Conservation (phyloP, 2,113 vertebrate genomes). For the Phoenicopterus ruber region DNA sequence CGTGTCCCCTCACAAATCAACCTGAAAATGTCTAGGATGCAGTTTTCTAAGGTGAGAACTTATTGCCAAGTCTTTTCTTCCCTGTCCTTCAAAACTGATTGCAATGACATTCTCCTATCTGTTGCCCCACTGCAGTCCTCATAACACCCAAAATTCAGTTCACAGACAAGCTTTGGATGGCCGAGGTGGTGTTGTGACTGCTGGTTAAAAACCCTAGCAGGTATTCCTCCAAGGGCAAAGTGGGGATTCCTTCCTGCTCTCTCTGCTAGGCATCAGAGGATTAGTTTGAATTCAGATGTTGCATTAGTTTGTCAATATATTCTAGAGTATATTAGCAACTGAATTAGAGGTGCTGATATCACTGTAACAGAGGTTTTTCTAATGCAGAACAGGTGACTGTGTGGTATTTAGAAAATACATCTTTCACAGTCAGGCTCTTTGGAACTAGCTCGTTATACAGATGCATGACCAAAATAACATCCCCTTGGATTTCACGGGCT, state of each 20-base stretch:
- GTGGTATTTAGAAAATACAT: not conserved
- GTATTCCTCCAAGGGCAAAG: not conserved
- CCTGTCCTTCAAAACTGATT: not conserved
- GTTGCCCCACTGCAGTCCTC: not conserved
- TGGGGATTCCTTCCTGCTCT: not conserved
- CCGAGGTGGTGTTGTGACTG: not conserved
- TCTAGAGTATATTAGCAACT: not conserved
- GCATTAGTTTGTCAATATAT: not conserved
- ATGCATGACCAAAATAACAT: not conserved
- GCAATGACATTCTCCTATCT: not conserved
- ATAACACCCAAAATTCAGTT: not conserved
- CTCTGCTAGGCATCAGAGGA: not conserved
- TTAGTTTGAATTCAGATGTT: not conserved
- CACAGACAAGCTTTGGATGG: not conserved
- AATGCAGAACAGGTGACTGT: not conserved
- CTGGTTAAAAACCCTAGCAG: not conserved
- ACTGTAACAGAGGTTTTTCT: not conserved
- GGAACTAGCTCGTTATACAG: not conserved
- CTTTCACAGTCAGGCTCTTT: not conserved
- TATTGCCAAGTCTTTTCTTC: not conserved
- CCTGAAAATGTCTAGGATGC: not conserved
- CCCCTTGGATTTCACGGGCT: not conserved
- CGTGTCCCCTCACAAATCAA: not conserved
- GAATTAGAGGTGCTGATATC: not conserved
- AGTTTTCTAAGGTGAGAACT: not conserved